A percentile compares a stretch with the other conserved stretches of the same genome.
phyloP scores from a whole-genome alignment of 2,888 invertebrate genomes.

The Lasioglossum morio region DNA sequence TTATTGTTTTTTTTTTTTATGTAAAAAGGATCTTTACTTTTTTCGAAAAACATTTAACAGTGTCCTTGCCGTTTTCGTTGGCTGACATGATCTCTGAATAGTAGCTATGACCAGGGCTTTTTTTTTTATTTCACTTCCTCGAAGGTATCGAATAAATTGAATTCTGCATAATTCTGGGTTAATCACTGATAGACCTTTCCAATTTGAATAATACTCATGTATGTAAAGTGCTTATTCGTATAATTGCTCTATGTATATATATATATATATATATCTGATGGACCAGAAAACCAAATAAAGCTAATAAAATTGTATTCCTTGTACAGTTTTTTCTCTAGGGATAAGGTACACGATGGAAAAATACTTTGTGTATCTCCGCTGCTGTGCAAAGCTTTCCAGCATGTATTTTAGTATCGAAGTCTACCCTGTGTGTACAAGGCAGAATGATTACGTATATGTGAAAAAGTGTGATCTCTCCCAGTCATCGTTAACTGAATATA shows the following conservation, averaged over 20 bases:
- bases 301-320: slow-evolving; percentile 61
- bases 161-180: slow-evolving; percentile 55
- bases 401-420: slow-evolving; percentile 52
- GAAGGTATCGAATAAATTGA: slow-evolving; percentile 63
- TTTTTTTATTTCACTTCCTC: slow-evolving; percentile 49
- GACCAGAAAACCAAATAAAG: slow-evolving; percentile 62
- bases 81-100: slow-evolving; percentile 60
- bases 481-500: slow-evolving; percentile 49
- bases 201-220: slow-evolving; percentile 58
- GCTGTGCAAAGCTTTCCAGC: slow-evolving; percentile 46
- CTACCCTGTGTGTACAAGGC: slow-evolving; percentile 46
- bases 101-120: slow-evolving; percentile 56
- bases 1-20: slow-evolving; percentile 32
- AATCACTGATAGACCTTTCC: slow-evolving; percentile 72
- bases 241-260: slow-evolving; percentile 46
- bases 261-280: slow-evolving; percentile 39
- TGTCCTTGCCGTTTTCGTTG: slow-evolving; percentile 46
- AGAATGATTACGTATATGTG: slow-evolving; percentile 43
- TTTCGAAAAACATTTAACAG: slow-evolving; percentile 54
- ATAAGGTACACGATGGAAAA: slow-evolving; percentile 45
- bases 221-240: slow-evolving; percentile 49
- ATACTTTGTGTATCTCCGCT: slow-evolving; percentile 45
- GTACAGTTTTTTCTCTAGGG: slow-evolving; percentile 45
- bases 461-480: slow-evolving; percentile 54
- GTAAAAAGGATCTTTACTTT: slow-evolving; percentile 60